Percentiles rank a stretch among this genome's conserved stretches.
Evolutionary conservation across 2,888 invertebrate species (phyloP).

Genomic region (Calliopum simillimum): DNA sequence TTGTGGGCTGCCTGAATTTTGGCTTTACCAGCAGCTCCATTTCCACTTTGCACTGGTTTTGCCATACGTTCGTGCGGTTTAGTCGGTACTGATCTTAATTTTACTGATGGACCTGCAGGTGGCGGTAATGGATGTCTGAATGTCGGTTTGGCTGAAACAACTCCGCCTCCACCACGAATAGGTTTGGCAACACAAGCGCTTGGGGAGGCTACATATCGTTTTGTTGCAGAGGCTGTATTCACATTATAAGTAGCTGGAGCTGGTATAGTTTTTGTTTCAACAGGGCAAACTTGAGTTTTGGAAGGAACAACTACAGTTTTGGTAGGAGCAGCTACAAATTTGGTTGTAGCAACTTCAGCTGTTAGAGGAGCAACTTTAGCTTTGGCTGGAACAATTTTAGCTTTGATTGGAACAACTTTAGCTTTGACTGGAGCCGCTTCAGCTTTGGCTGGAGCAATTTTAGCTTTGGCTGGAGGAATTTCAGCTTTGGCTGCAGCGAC

Average conservation of each 20-base stretch:
- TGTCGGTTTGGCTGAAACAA: conserved; percentile 5
- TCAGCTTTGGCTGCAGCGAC: no score
- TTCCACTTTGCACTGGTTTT: not conserved
- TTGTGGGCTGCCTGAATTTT: conserved; percentile 11
- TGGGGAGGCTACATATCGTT: not conserved
- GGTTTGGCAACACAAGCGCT: not conserved
- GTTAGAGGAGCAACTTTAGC: no score
- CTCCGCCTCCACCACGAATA: not conserved
- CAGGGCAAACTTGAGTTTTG: conserved; percentile 4
- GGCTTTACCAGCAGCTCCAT: conserved; percentile 35
- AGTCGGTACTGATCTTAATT: no score
- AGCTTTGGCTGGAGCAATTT: no score
- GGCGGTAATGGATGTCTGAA: not conserved
- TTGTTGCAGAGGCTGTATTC: not conserved
- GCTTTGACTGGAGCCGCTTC: no score
- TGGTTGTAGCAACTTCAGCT: not conserved
- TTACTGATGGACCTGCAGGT: no score
- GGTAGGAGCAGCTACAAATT: not conserved
- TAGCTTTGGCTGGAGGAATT: no score
- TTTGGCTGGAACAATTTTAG: no score
- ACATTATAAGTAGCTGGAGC: not conserved
- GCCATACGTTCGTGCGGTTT: not conserved
- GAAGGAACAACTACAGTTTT: not conserved
- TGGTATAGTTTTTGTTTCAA: conserved; percentile 9
- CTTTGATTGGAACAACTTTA: no score